Conservation (phyloP, 1,140 invertebrate species). For the Hycleus phaleratus region DNA sequence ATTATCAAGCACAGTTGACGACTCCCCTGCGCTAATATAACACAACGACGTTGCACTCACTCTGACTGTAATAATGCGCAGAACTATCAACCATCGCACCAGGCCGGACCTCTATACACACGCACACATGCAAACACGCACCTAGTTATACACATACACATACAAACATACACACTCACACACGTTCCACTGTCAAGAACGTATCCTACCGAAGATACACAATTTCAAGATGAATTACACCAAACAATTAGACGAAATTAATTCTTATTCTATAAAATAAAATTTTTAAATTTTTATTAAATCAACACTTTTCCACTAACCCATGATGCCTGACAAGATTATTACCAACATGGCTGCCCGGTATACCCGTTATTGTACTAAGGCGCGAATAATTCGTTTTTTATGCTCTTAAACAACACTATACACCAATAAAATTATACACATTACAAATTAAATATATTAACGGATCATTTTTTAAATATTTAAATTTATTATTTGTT, state of each 20-base stretch:
- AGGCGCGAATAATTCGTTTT: conserved; percentile 28
- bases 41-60: conserved; percentile 34
- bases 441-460: too few relatives aligned
- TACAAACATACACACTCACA: conserved; percentile 10
- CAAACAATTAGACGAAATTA: background rate
- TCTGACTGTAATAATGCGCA: conserved; percentile 37
- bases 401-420: too few relatives aligned
- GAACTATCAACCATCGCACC: conserved; percentile 32
- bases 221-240: conserved; percentile 8
- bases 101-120: conserved; percentile 22
- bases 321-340: conserved; percentile 41
- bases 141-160: too few relatives aligned
- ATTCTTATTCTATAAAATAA: background rate
- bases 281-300: background rate
- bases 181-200: conserved; percentile 20
- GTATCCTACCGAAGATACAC: conserved; percentile 11
- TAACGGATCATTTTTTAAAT: too few relatives aligned
- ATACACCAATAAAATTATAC: too few relatives aligned
- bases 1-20: conserved; percentile 34
- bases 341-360: conserved; percentile 41
- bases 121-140: background rate
- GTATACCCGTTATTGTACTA: conserved; percentile 33
- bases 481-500: too few relatives aligned
- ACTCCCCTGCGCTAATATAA: conserved; percentile 38
- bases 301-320: conserved; percentile 24